Conservation (phyloP, 2,797 vertebrate genomes). For the Rousettus madagascariensis region DNA sequence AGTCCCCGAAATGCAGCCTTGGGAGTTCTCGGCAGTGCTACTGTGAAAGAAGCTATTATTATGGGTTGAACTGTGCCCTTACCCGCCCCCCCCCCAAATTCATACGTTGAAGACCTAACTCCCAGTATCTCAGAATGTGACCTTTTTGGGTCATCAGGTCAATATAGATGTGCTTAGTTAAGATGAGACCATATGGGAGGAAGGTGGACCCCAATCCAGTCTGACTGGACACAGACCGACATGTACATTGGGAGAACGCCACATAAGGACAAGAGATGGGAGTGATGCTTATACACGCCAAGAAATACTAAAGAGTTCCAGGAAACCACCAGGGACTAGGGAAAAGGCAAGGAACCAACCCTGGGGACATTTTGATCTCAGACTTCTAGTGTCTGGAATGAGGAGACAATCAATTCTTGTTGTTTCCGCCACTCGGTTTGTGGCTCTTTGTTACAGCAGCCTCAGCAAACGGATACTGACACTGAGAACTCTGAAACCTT, state of each 20-base stretch:
- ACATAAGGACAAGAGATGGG: background rate
- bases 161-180: background rate
- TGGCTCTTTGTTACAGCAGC: rapidly evolving
- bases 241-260: rapidly evolving
- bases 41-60: background rate
- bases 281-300: background rate
- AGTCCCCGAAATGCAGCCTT: background rate
- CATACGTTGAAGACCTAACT: background rate
- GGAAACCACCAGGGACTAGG: background rate
- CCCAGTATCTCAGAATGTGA: background rate
- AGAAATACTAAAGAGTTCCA: background rate
- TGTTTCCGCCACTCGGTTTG: rapidly evolving
- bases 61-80: background rate
- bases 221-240: background rate
- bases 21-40: background rate
- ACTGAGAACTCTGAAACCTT: background rate
- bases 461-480: background rate
- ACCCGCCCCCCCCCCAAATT: background rate
- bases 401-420: background rate
- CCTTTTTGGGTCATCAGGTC: background rate
- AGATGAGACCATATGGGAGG: background rate
- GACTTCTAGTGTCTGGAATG: background rate
- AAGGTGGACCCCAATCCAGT: background rate
- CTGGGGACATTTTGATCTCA: background rate
- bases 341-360: background rate